A percentile compares a stretch with the other conserved stretches of the same genome.
Evolutionary conservation across 2,797 vertebrate genomes (phyloP).

Genomic region (Gambelia wislizenii): DNA sequence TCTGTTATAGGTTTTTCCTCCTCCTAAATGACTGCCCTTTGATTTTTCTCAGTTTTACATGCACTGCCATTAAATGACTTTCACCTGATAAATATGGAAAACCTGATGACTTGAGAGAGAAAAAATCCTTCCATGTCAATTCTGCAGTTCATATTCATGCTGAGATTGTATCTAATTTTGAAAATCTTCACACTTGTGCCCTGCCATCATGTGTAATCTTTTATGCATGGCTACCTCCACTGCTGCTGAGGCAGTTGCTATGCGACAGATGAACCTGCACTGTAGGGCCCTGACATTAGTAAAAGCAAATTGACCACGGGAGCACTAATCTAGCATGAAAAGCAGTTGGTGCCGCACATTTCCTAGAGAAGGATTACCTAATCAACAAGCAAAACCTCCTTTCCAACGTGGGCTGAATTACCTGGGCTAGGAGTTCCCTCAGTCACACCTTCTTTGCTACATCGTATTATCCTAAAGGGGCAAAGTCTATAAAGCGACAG

Average conservation of each 20-base stretch:
- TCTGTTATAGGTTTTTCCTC: conserved; percentile 61
- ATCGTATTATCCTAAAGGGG: conserved; percentile 48
- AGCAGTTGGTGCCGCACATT: conserved; percentile 86
- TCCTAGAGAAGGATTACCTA: conserved; percentile 78
- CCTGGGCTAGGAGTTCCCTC: conserved; percentile 70
- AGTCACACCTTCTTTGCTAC: conserved; percentile 65
- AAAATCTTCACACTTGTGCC: conserved; percentile 85
- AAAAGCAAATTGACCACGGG: conserved; percentile 99
- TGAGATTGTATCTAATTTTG: conserved; percentile 87
- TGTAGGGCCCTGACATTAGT: conserved; percentile 98
- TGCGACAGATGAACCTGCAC: conserved; percentile 91
- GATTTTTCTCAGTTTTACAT: conserved; percentile 66
- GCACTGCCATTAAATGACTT: conserved; percentile 64
- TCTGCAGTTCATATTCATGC: conserved; percentile 84
- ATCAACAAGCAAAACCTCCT: conserved; percentile 77
- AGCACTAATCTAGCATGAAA: conserved; percentile 97
- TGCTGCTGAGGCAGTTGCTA: conserved; percentile 95
- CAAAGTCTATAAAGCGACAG: conserved; percentile 44
- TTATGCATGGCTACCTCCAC: conserved; percentile 95
- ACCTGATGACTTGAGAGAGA: conserved; percentile 73
- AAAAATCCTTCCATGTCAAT: conserved; percentile 77
- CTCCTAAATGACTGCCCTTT: conserved; percentile 71
- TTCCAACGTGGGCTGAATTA: conserved; percentile 76
- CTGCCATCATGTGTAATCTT: conserved; percentile 94
- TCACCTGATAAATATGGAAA: conserved; percentile 71